Evolutionary conservation across 2,888 invertebrate species (phyloP).

Genomic region (Saturnia pavonia): DNA sequence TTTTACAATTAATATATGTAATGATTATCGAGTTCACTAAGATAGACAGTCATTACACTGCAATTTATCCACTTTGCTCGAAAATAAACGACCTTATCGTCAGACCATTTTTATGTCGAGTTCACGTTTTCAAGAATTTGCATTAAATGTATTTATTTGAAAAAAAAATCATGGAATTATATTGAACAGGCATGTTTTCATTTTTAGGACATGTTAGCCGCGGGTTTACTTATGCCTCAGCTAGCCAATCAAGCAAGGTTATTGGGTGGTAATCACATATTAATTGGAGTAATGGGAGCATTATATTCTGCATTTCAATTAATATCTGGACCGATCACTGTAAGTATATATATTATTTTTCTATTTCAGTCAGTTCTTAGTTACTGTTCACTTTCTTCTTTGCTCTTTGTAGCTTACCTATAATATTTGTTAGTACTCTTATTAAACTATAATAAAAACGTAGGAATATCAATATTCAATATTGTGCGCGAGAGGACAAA

Average conservation of each 20-base stretch:
- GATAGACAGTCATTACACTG: neutral
- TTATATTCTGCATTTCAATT: slow-evolving; percentile 80
- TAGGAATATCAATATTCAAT: too few relatives aligned
- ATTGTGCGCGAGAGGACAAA: neutral
- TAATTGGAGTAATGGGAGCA: slow-evolving; percentile 77
- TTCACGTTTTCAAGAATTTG: neutral
- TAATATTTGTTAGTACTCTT: too few relatives aligned
- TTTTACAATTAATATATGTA: neutral
- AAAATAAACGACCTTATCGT: neutral
- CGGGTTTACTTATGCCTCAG: slow-evolving; percentile 45
- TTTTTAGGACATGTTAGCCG: slow-evolving; percentile 46
- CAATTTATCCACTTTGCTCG: neutral
- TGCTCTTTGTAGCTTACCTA: too few relatives aligned
- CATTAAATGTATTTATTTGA: neutral
- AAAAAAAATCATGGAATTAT: neutral
- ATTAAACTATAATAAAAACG: too few relatives aligned
- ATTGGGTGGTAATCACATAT: slow-evolving; percentile 76
- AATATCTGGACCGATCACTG: slow-evolving; percentile 79
- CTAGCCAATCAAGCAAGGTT: slow-evolving; percentile 62
- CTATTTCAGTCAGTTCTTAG: neutral
- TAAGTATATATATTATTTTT: slow-evolving; percentile 46
- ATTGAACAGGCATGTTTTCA: neutral
- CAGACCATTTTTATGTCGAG: neutral
- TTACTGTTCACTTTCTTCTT: neutral
- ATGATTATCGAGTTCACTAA: neutral